Conservation (phyloP, 92 coral and sea anemone genomes). For the Porites evermanni region DNA sequence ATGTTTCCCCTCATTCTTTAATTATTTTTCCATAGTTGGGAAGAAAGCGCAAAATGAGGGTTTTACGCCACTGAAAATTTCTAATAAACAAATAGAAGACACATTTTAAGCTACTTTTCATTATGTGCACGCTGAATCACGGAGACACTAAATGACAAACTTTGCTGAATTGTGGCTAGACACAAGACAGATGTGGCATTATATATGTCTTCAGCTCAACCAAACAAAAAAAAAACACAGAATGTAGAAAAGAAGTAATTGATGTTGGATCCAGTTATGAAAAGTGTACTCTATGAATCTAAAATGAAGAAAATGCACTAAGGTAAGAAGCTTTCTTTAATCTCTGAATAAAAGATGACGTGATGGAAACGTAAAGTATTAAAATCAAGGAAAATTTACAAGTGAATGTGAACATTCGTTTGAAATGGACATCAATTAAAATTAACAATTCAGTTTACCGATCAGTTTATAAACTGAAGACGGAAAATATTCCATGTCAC, state of each 20-base stretch:
- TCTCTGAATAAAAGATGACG: constrained; percentile 24
- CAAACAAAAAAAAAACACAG: not conserved
- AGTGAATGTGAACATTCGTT: constrained; percentile 29
- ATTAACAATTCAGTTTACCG: not conserved
- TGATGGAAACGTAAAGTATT: constrained; percentile 30
- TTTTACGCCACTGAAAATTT: not conserved
- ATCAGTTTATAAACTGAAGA: not conserved
- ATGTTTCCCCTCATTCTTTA: too few species aligned
- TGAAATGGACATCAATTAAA: not conserved
- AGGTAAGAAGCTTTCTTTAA: constrained; percentile 11
- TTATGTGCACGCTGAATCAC: not conserved
- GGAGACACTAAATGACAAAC: constrained; percentile 2
- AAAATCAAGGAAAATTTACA: constrained; percentile 37
- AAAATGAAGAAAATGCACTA: not conserved
- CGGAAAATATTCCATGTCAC: not conserved
- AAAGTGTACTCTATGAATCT: not conserved
- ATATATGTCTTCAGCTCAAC: not conserved
- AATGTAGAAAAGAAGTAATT: not conserved
- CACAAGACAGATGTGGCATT: not conserved
- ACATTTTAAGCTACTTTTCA: not conserved
- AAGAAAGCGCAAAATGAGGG: too few species aligned
- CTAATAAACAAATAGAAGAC: not conserved
- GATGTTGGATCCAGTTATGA: not conserved
- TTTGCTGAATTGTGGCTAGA: not conserved
- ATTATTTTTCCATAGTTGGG: too few species aligned